Evolutionary conservation across 2,888 invertebrate species (phyloP), one percentile per base, ranked within the genome.

Genomic region (Drosophila paramelanica): DNA sequence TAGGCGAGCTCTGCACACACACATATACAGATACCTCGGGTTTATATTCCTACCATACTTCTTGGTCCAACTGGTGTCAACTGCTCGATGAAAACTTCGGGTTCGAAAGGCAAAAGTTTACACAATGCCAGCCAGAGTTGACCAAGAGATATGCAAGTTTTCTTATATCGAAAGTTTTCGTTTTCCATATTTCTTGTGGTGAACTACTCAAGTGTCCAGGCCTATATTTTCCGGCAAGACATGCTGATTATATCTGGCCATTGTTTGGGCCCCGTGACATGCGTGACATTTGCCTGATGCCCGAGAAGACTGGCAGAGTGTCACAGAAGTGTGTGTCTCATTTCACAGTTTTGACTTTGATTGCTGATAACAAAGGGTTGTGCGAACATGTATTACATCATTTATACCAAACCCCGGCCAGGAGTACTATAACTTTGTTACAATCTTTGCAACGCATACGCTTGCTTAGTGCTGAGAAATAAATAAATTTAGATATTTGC

Each of bases 71-170:
- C 62, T 67, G 45, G 81, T 83, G 88, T 75, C 84, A 81, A 75
- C 67, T 67, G 74, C 39, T 69, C 79, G 67, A 65, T 76, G 76
- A 56, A 76, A 79, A 65, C 41, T 71, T 8, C 36, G 58, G 46
- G 50, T 65, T 85, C 85, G 87, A 89, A 85, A 65, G 42, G 61
- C 65, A 60, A 77, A 89, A 83, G 81, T 82, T 82, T 85, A 58
- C 52, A 80, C 74, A 88, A 86, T 83, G 86, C 68, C 65, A 72
- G 57, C 33, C 55, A 73, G 82, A 83, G 66, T 88, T 83, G 66
- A 60, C 49, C 49, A 46, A 46, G 5, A 66, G 81, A 81, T 87
- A 87, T 58, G 66, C 67, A 73, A 83, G 82, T 82, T 87, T 88
- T 73, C 13, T 43, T 49, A 66, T 52, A 50, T 67, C 36, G 49